Evolutionary conservation across 2,888 invertebrate genomes (phyloP), one percentile per base, ranked within the genome.

Genomic region (Habrosyne pyritoides): DNA sequence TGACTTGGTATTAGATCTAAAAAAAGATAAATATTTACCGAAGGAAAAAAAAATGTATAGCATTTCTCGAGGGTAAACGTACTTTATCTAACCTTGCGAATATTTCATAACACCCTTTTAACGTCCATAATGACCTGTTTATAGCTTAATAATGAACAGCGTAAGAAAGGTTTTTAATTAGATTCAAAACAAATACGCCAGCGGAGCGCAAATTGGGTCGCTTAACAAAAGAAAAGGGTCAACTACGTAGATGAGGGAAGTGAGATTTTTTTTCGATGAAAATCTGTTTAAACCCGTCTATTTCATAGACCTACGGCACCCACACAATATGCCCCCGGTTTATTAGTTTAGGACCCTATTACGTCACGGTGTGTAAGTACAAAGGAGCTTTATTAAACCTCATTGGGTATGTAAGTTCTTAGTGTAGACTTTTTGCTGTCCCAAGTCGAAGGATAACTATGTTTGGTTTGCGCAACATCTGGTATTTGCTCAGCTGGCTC

Each of bases 281-380:
- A 86, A 87, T 85, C 84, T 83, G 83, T 84, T 89, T 82, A 80
- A 86, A 84, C 80, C 83, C 73, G 66, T 71, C 72, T 77, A 72
- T 72, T 73, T 69, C 79, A 74, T 79, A 79, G 84, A 79, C 76
- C 75, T 77, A 77, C 63, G 77, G 66, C 60, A 59, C 67, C 66
- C 67, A 68, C 67, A 68, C 79, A 75, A 81, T 77, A 77, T 69
- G 77, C 78, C 80, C 70, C 71, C 67, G 71, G 77, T 83, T 83
- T 89, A 89, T 90, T 90, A 90, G 88, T 85, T 90, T 89, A 90
- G 89, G 89, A 83, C 84, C 86, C 86, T 84, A 87, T 88, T 88
- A 86, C 80, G 77, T 75, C 71, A 77, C 80, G 75, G 79, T 73
- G 76, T 83, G 81, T 79, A 81, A 78, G 79, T 83, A 80, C 83